These are phyloP conservation scores for Peucedramus taeniatus DNA, from an alignment of 2,113 vertebrate species.

Conservation along the genomic window DNA sequence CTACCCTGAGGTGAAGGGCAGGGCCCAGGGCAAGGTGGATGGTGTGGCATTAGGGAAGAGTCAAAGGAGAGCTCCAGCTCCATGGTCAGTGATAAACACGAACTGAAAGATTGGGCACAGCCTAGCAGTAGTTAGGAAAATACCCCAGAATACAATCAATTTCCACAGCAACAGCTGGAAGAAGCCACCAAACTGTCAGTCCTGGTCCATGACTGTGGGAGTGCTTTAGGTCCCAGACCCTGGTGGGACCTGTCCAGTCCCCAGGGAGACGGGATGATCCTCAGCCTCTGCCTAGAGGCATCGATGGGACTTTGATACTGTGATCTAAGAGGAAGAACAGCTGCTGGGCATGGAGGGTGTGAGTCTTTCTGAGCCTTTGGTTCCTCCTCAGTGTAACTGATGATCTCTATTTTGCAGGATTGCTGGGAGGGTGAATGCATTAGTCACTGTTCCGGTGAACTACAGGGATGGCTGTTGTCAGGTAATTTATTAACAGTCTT, in stretches of 20 bases:
- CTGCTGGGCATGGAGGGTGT: not conserved
- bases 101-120: not conserved
- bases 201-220: not conserved
- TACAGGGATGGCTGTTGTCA: not conserved
- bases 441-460: not conserved
- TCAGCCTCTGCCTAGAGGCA: not conserved
- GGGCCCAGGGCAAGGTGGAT: not conserved
- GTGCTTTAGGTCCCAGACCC: not conserved
- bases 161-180: not conserved
- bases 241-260: not conserved
- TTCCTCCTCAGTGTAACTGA: not conserved
- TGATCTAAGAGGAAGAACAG: not conserved
- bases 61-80: not conserved
- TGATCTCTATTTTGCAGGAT: not conserved
- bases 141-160: not conserved
- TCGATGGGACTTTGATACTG: not conserved
- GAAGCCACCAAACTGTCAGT: not conserved
- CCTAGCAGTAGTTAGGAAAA: not conserved
- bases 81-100: fast-evolving
- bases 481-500: not conserved
- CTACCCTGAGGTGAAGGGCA: not conserved
- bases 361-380: not conserved
- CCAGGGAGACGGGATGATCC: not conserved
- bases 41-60: not conserved
- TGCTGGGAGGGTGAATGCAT: not conserved